Conservation (phyloP, 2,888 invertebrate species). For the Ptycholaimellus sp. region DNA sequence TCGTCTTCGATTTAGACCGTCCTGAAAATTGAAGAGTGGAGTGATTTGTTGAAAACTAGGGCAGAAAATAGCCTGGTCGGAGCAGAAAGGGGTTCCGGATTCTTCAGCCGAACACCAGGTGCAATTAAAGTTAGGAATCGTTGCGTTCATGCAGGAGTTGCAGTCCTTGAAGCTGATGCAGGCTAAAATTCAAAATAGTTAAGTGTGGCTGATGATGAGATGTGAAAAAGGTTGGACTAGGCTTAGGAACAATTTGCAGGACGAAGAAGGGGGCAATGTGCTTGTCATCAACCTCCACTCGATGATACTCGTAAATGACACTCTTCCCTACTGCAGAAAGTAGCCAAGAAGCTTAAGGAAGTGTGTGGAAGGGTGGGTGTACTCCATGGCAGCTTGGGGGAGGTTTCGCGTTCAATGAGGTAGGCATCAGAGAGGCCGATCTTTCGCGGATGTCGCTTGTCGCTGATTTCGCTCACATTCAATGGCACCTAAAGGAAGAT, state of each 20-base stretch:
- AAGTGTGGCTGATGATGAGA: not conserved
- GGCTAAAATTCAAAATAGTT: slow-evolving; percentile 9
- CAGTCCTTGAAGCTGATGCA: slow-evolving; percentile 15
- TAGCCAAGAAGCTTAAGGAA: too few relatives aligned
- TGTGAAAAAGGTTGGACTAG: too few relatives aligned
- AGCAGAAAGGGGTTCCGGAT: slow-evolving; percentile 18
- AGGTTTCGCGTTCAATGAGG: slow-evolving; percentile 18
- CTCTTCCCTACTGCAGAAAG: slow-evolving; percentile 56
- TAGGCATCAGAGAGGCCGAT: slow-evolving; percentile 93
- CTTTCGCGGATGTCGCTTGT: slow-evolving; percentile 74
- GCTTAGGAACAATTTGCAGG: too few relatives aligned
- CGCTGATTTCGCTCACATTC: slow-evolving; percentile 49
- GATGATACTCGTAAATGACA: slow-evolving; percentile 87
- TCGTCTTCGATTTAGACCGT: slow-evolving; percentile 12
- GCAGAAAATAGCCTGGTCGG: slow-evolving; percentile 12
- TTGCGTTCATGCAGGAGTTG: slow-evolving; percentile 15
- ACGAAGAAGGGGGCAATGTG: slow-evolving; percentile 49
- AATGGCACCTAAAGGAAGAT: slow-evolving; percentile 49
- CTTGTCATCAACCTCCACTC: slow-evolving; percentile 48
- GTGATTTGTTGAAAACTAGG: too few relatives aligned
- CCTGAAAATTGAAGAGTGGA: too few relatives aligned
- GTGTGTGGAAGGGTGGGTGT: too few relatives aligned
- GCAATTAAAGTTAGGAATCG: slow-evolving; percentile 16
- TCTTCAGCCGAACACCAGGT: slow-evolving; percentile 19
- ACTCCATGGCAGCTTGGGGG: too few relatives aligned